Percentiles rank a stretch among this genome's conserved stretches.
Conservation (phyloP, 2,113 vertebrate species). For the Gorilla gorilla region DNA sequence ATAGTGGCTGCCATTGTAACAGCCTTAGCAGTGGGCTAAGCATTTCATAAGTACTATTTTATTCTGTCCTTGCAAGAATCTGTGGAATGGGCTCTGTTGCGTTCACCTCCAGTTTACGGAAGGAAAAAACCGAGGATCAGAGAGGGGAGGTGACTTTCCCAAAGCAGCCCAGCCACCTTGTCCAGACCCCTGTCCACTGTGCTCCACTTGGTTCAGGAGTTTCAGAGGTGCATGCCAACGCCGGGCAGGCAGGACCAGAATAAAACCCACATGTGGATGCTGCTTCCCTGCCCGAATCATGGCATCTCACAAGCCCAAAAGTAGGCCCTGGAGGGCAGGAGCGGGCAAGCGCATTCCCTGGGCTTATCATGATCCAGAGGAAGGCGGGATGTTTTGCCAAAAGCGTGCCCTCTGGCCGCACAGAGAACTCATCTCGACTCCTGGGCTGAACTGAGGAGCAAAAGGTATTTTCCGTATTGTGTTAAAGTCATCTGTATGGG, state of each 20-base stretch:
- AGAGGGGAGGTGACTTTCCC: not conserved
- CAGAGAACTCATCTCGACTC: fast-evolving
- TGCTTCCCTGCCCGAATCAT: fast-evolving
- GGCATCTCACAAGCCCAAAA: not conserved
- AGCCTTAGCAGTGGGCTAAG: fast-evolving
- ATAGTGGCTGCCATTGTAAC: fast-evolving
- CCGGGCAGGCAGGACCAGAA: fast-evolving
- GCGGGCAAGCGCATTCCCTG: fast-evolving
- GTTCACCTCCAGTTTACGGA: fast-evolving
- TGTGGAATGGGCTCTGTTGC: fast-evolving
- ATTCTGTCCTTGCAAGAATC: fast-evolving
- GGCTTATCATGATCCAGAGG: fast-evolving
- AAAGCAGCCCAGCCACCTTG: fast-evolving
- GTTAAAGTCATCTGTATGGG: not conserved
- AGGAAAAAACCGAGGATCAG: not conserved
- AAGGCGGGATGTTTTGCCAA: not conserved
- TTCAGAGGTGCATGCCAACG: fast-evolving
- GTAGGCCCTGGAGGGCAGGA: not conserved
- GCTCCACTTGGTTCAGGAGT: fast-evolving
- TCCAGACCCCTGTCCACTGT: fast-evolving
- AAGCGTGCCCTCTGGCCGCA: not conserved
- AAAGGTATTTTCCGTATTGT: not conserved
- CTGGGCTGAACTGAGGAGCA: fast-evolving
- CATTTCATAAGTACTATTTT: fast-evolving
- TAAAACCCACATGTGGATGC: fast-evolving